These are phyloP conservation scores for Synergus laeviventris DNA, from an alignment of 2,888 invertebrate species.

Conservation along the genomic window DNA sequence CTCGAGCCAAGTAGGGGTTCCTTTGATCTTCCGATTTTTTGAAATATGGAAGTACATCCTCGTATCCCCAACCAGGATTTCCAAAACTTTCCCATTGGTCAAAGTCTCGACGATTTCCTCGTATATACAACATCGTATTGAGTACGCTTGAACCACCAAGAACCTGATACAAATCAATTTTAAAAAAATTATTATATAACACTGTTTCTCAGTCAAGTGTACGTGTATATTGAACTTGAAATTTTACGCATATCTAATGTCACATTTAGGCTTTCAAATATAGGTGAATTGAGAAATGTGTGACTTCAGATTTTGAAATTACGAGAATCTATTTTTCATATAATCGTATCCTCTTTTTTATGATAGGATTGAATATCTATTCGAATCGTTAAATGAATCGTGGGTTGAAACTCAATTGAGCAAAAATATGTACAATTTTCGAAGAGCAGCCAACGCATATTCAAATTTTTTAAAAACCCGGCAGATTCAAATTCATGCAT, in stretches of 20 bases:
- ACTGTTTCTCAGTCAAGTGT: conserved; percentile 11
- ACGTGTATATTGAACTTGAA: conserved; percentile 4
- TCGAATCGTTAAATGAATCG: neutral
- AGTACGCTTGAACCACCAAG: conserved; percentile 92
- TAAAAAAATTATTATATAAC: conserved; percentile 18
- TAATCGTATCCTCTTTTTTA: too few relatives aligned
- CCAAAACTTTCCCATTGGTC: conserved; percentile 92
- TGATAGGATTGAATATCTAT: neutral
- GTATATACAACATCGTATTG: conserved; percentile 93
- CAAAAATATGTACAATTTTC: neutral
- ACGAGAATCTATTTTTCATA: too few relatives aligned
- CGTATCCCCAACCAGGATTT: conserved; percentile 92
- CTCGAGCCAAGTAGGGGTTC: conserved; percentile 90
- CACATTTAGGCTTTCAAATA: neutral
- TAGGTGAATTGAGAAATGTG: too few relatives aligned
- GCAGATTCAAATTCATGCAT: neutral
- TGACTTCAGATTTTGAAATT: too few relatives aligned
- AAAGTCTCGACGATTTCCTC: conserved; percentile 91
- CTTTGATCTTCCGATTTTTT: conserved; percentile 92
- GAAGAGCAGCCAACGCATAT: neutral
- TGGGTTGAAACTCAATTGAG: neutral
- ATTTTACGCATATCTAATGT: neutral
- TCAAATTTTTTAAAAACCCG: neutral
- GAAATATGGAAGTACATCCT: conserved; percentile 89
- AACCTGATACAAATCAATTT: conserved; percentile 73